These are phyloP conservation scores for Villa cingulata DNA, from an alignment of 2,888 invertebrate genomes.

Conservation along the genomic window DNA sequence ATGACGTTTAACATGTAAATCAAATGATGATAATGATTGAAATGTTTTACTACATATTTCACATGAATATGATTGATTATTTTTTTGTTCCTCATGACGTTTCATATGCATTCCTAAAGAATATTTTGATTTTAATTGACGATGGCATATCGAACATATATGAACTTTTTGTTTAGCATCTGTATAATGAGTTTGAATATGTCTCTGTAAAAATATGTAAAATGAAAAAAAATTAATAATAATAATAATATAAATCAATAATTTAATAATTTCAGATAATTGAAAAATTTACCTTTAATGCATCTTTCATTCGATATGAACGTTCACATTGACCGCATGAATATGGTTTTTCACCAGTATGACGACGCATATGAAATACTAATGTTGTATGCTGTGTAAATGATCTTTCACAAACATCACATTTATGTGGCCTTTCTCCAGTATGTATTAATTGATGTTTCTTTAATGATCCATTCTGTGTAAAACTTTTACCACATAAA, in stretches of 20 bases:
- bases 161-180: conserved; percentile 13
- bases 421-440: conserved; percentile 26
- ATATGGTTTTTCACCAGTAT: conserved; percentile 29
- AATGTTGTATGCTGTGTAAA: conserved; percentile 29
- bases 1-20: conserved; percentile 10
- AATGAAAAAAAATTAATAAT: not conserved
- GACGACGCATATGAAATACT: conserved; percentile 26
- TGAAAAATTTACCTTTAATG: conserved; percentile 26
- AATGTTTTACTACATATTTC: conserved; percentile 14
- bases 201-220: conserved; percentile 16
- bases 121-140: conserved; percentile 20
- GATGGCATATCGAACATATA: conserved; percentile 22
- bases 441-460: conserved; percentile 29
- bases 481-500: conserved; percentile 25
- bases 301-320: conserved; percentile 27
- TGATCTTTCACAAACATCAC: conserved; percentile 23
- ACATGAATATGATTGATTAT: conserved; percentile 28
- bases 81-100: conserved; percentile 24
- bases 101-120: conserved; percentile 22
- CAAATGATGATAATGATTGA: conserved; percentile 10
- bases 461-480: conserved; percentile 27
- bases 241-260: not conserved
- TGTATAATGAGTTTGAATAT: conserved; percentile 22
- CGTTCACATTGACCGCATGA: conserved; percentile 24
- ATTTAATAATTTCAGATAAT: not conserved